Evolutionary conservation across 2,888 invertebrate species (phyloP), one percentile per base, ranked within the genome.

Genomic region (Tipula helvola): DNA sequence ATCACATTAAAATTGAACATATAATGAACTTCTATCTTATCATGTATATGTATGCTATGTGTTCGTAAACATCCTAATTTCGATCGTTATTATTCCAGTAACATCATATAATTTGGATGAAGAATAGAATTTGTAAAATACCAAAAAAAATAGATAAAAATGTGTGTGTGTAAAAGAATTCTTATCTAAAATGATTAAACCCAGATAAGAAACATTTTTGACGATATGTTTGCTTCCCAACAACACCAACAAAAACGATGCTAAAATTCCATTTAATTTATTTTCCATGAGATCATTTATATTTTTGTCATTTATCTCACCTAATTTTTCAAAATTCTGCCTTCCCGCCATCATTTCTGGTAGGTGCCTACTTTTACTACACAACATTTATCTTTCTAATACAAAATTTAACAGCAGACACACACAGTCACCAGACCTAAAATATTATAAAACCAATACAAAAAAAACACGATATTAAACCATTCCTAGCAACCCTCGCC

Each of bases 281-380:
- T 71, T 71, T 71, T 71, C 71, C 71, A 71, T 71, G 71, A 71
- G 71, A 71, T 71, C 71, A 71, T 71, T 71, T 71, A 71, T 71
- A 71, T 71, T 71, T 71, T 71, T 71, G 71, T 71, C 71, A 71
- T 71, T 71, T 71, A 71, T 71, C 71, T 71, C 71, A 71, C 71
- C 71, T 71, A 71, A 71, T 71, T 71, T 71, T 71, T 71, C 71
- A 71, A 71, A 71, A 71, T 10, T 4, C 28, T 71, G 12, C 10
- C 18, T 71, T n/a, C 28, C 71, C 28, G 8, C 71, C 71, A 71
- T 3, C 71, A 28, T 4, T 71, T 16, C 8, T 16, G 5, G 5
- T 71, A 28, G 18, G 10, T 12, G 8, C 13, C 28, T 28, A 28
- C 71, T 16, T 4, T 57, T 8, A 71, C 71, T 28, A 10, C 16